Evolutionary conservation across 2,113 vertebrate genomes (phyloP).

Genomic region (Columba livia): DNA sequence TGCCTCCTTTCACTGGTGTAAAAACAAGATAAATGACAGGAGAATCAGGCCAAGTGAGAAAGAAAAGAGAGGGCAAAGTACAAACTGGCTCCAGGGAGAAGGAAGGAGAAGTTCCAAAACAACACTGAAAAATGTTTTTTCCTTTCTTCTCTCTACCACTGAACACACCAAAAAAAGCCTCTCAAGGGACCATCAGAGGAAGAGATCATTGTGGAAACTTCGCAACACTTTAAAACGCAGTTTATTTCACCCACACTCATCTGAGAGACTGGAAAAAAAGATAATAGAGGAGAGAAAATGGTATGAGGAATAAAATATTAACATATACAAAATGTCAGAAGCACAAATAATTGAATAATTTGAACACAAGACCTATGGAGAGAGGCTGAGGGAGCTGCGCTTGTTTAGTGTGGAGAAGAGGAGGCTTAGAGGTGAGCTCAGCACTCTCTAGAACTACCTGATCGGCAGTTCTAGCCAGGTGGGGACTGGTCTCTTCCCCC

Average conservation of each 20-base stretch:
- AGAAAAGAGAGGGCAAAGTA: neutral
- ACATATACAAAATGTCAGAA: neutral
- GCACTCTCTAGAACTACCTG: too few relatives aligned
- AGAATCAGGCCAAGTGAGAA: neutral
- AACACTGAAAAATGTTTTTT: neutral
- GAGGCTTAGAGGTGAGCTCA: too few relatives aligned
- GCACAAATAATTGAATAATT: neutral
- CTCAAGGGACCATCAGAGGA: neutral
- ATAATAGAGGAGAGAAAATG: neutral
- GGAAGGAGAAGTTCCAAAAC: neutral
- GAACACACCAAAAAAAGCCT: neutral
- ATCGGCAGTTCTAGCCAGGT: too few relatives aligned
- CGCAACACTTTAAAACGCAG: neutral
- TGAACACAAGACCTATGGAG: too few relatives aligned
- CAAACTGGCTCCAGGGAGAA: neutral
- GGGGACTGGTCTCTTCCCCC: too few relatives aligned
- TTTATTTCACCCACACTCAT: neutral
- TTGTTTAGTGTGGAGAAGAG: too few relatives aligned
- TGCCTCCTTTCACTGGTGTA: neutral
- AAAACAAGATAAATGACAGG: neutral
- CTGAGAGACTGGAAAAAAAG: neutral
- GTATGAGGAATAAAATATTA: slow-evolving; percentile 3
- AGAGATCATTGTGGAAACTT: slow-evolving; percentile 7
- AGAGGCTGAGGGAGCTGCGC: too few relatives aligned
- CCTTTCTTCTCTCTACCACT: neutral